phyloP scores from a whole-genome alignment of 2,113 vertebrate species.

The Gallinago media region DNA sequence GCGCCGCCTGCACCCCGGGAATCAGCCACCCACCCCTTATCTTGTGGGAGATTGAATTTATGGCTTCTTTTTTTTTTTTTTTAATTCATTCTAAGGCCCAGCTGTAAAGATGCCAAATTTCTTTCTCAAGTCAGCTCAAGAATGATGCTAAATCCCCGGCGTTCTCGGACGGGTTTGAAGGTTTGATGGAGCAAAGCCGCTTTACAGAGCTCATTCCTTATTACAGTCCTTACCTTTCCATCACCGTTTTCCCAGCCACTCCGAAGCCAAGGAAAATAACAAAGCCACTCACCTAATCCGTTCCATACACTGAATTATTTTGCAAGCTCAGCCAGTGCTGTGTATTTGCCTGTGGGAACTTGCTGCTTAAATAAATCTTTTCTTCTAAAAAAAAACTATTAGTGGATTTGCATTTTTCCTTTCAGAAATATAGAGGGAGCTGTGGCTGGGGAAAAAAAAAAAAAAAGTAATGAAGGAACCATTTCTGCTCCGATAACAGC shows the following conservation, averaged over 20 bases:
- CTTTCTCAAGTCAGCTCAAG: slow-evolving; percentile 41
- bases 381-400: not conserved
- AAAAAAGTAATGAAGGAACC: not conserved
- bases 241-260: not conserved
- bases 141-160: slow-evolving; percentile 12
- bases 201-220: not conserved
- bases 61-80: slow-evolving; percentile 57
- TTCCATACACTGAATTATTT: not conserved
- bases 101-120: slow-evolving; percentile 38
- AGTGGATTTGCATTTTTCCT: not conserved
- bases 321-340: not conserved
- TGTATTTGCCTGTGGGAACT: not conserved
- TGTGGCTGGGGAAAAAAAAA: not conserved
- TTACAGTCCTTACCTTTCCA: not conserved
- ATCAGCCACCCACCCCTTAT: slow-evolving; percentile 1
- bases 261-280: not conserved
- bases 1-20: not conserved
- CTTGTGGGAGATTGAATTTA: slow-evolving; percentile 46
- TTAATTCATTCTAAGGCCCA: slow-evolving; percentile 50
- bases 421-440: not conserved
- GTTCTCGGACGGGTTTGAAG: slow-evolving; percentile 21
- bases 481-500: not conserved
- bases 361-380: not conserved
- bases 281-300: not conserved
- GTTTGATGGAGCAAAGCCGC: not conserved